Conservation (phyloP, 2,113 vertebrate species). For the Silurus glanis region DNA sequence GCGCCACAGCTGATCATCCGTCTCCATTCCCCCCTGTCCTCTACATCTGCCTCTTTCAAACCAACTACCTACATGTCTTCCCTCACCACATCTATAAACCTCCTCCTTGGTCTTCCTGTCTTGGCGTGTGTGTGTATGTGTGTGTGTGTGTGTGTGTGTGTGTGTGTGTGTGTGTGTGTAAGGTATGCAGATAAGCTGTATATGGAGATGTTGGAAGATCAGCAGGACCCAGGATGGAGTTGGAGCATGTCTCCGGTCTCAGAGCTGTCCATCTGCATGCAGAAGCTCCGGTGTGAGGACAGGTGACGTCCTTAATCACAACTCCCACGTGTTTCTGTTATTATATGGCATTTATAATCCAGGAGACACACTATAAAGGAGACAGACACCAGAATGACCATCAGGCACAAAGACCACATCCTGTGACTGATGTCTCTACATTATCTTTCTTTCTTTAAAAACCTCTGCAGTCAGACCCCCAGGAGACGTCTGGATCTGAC, state of each 20-base stretch:
- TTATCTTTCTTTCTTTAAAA: not conserved
- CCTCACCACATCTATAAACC: too few species aligned
- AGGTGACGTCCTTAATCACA: slow-evolving; percentile 37
- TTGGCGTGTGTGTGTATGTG: too few species aligned
- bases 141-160: not conserved
- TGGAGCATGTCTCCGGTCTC: slow-evolving; percentile 51
- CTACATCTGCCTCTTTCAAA: too few species aligned
- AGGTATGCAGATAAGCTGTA: slow-evolving; percentile 3
- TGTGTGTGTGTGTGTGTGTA: not conserved
- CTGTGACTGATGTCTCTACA: not conserved
- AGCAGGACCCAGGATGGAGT: not conserved
- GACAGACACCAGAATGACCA: not conserved
- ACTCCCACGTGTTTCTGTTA: not conserved
- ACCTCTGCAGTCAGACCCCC: slow-evolving; percentile 44
- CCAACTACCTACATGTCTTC: too few species aligned
- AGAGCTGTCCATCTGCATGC: slow-evolving; percentile 53
- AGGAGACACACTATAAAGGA: too few species aligned
- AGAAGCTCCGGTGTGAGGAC: slow-evolving; percentile 54
- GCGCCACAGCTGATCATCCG: too few species aligned
- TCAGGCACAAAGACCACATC: not conserved
- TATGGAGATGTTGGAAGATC: not conserved
- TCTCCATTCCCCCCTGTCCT: too few species aligned
- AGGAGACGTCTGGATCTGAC: slow-evolving; percentile 58
- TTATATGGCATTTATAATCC: not conserved
- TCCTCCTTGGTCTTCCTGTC: too few species aligned